Conservation (phyloP, 2,888 invertebrate species). For the Brassicogethes aeneus region DNA sequence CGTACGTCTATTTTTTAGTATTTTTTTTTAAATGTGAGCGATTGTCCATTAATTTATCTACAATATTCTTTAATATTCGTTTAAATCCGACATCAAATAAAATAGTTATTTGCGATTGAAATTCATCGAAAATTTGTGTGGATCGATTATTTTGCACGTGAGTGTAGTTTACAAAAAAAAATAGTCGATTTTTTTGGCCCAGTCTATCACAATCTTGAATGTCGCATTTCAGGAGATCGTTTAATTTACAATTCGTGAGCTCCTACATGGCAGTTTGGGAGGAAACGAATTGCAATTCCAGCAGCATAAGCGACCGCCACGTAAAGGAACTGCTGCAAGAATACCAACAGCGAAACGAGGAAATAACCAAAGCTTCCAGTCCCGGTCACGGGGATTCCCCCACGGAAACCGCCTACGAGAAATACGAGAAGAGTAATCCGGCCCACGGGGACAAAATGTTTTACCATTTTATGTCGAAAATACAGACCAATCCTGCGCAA, state of each 20-base stretch:
- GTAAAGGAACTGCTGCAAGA: conserved; percentile 53
- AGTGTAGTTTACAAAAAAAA: no score
- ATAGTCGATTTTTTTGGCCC: no score
- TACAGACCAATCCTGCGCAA: conserved; percentile 72
- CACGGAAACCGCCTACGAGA: conserved; percentile 46
- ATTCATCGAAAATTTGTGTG: no score
- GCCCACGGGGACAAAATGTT: conserved; percentile 77
- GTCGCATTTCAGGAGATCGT: conserved; percentile 11
- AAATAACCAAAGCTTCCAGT: conserved; percentile 22
- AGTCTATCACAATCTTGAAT: no score
- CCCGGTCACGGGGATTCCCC: conserved; percentile 17
- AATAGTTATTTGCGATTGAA: no score
- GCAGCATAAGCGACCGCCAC: conserved; percentile 43
- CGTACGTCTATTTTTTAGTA: no score
- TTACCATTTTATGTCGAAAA: conserved; percentile 65
- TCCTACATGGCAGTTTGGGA: conserved; percentile 55
- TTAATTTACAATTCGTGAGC: conserved; percentile 37
- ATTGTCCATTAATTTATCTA: no score
- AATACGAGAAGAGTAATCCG: conserved; percentile 71
- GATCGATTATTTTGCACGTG: no score
- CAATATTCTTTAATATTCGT: no score
- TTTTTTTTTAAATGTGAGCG: no score
- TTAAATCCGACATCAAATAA: no score
- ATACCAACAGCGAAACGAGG: conserved; percentile 39
- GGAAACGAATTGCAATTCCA: conserved; percentile 36